These are phyloP conservation scores for Falco peregrinus DNA, from an alignment of 2,797 vertebrate genomes.

Conservation along the genomic window DNA sequence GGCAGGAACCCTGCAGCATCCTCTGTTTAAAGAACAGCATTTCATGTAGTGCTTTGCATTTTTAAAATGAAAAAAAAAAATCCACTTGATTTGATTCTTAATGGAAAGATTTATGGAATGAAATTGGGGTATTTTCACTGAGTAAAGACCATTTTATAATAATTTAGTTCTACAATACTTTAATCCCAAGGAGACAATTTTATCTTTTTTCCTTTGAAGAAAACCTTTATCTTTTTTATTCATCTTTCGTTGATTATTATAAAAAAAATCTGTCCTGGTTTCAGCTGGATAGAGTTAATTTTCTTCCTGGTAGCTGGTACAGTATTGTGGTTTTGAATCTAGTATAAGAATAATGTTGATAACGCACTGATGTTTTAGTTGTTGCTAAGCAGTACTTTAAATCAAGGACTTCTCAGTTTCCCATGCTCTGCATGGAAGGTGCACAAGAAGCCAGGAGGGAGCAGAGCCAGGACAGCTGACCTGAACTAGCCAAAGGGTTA, in stretches of 20 bases:
- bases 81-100: conserved; percentile 24
- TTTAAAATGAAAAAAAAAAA: not conserved
- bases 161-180: conserved; percentile 41
- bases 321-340: too few relatives aligned
- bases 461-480: too few relatives aligned
- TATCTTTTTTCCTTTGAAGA: conserved; percentile 52
- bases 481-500: too few relatives aligned
- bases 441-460: too few relatives aligned
- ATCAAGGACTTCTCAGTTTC: too few relatives aligned
- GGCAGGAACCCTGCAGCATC: not conserved
- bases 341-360: too few relatives aligned
- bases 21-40: not conserved
- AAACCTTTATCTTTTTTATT: conserved; percentile 66
- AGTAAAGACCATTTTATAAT: conserved; percentile 38
- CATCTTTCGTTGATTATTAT: conserved; percentile 72
- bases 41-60: not conserved
- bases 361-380: too few relatives aligned
- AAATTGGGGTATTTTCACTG: conserved; percentile 32
- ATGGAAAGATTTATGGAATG: conserved; percentile 24
- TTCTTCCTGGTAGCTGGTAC: too few relatives aligned
- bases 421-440: too few relatives aligned
- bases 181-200: conserved; percentile 57
- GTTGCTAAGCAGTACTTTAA: too few relatives aligned
- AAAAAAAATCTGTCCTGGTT: not conserved
- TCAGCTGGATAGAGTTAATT: too few relatives aligned